Conservation (phyloP, 37 sponge, comb jelly and placozoan species). For the Spongilla lacustris region DNA sequence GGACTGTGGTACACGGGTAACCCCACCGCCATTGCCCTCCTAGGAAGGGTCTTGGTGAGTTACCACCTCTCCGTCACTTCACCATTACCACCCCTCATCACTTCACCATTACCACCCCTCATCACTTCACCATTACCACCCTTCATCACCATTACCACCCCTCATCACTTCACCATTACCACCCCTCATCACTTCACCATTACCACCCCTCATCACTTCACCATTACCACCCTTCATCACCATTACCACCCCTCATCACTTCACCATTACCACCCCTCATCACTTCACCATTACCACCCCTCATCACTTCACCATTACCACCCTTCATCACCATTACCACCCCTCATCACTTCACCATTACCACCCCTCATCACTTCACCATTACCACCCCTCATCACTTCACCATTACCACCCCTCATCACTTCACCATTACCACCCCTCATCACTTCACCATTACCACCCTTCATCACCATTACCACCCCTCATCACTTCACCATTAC, state of each 20-base stretch:
- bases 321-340: background rate
- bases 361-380: background rate
- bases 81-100: background rate
- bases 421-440: background rate
- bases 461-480: background rate
- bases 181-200: background rate
- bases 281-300: background rate
- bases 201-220: background rate
- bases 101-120: background rate
- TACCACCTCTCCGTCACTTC: background rate
- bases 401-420: background rate
- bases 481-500: background rate
- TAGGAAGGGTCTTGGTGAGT: constrained; percentile 84
- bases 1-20: constrained; percentile 93
- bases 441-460: background rate
- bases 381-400: background rate
- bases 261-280: background rate
- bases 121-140: background rate
- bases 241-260: background rate
- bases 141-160: background rate
- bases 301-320: background rate
- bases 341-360: background rate
- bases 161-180: background rate
- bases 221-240: background rate
- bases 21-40: constrained; percentile 80